Base-by-base conservation (phyloP, 2,888 invertebrate species). In the Seira sanloemensis region DNA sequence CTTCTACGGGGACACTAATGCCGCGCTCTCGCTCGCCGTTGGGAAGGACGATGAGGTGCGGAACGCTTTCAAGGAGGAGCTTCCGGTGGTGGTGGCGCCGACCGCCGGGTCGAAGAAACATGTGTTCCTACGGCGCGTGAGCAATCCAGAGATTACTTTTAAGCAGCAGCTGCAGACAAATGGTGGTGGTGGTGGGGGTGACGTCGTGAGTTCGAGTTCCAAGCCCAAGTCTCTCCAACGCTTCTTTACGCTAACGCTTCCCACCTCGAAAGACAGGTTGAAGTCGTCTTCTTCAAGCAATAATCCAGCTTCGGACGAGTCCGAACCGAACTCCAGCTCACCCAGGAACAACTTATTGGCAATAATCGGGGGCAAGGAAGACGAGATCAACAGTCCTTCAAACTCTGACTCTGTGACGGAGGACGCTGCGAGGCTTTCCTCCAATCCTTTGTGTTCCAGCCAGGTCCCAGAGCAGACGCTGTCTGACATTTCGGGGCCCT, bases 401-500 rank as follows among this genome's bases (percentile, higher is more conserved):
- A 54, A 76, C 18, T 76, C 77, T 1, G 27, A 19, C 0, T 18
- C 65, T 9, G 54, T 66, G 2, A 65, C 77, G 2, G 77, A 73
- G 12, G 73, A 73, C 12, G 73, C 67, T n/a, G 77, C 77, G 0
- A 19, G 77, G 16, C 21, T 77, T 7, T 77, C 77, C 2, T 77
- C 77, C 18, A 9, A 46, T 18, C 75, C 75, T 7, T 26, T 76
- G 5, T 37, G 67, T 66, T 54, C 68, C 12, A 65, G 76, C 16
- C 46, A 67, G n/a, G 25, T 27, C 2, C 66, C 67, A 2, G 67
- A 66, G n/a, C 67, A 67, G 24, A 77, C 77, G 0, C n/a, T 77
- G 5, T 68, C 68, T 18, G 77, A 77, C 54, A 77, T 77, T 50
- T 77, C 77, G 19, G 77, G 77, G 16, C 77, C 77, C 25, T 77